Evolutionary conservation across 2,888 invertebrate species (phyloP).

Genomic region (Amaurobius ferox): DNA sequence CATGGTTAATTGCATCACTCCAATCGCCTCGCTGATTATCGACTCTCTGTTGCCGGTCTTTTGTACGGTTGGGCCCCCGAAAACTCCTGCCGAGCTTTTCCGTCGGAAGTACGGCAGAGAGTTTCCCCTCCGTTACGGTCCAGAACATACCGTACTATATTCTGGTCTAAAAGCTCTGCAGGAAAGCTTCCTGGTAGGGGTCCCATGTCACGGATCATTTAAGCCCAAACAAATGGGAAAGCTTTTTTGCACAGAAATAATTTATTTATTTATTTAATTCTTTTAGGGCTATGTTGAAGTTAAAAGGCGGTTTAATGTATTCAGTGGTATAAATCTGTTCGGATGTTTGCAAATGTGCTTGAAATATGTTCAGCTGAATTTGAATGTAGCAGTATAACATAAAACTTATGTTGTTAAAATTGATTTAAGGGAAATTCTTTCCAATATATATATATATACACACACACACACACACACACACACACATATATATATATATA

Average conservation of each 20-base stretch:
- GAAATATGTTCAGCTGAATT: no score
- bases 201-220: neutral
- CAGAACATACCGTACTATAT: neutral
- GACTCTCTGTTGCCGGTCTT: neutral
- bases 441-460: no score
- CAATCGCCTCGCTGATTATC: neutral
- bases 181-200: neutral
- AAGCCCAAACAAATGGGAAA: neutral
- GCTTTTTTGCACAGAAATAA: neutral
- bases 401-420: no score
- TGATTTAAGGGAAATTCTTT: no score
- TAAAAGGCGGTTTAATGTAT: neutral
- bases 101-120: slow-evolving; percentile 5
- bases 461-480: no score
- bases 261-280: neutral
- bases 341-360: neutral
- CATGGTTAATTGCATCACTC: neutral
- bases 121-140: slow-evolving; percentile 16
- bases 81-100: slow-evolving; percentile 8
- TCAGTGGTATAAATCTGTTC: neutral
- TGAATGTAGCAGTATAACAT: no score
- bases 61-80: neutral
- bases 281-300: neutral
- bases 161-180: neutral
- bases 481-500: no score